A percentile compares a stretch with the other conserved stretches of the same genome.
Evolutionary conservation across 2,888 invertebrate species (phyloP).

Genomic region (Homarus gammarus): DNA sequence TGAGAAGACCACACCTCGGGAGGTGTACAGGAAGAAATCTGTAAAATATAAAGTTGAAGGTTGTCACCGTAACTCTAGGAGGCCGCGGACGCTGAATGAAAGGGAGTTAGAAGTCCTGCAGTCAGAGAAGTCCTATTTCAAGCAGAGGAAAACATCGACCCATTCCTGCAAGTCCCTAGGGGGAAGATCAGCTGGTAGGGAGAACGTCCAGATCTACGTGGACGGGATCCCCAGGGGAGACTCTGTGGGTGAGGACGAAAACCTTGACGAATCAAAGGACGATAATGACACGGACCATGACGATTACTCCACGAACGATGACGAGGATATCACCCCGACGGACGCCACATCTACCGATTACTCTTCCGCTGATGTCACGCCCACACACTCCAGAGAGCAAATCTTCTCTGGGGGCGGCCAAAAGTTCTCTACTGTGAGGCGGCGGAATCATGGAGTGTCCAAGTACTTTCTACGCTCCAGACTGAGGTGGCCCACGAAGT

Average conservation of each 20-base stretch:
- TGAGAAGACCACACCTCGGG: neutral
- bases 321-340: conserved; percentile 34
- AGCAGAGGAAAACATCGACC: neutral
- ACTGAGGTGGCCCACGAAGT: neutral
- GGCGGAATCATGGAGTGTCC: neutral
- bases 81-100: neutral
- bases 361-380: conserved; percentile 13
- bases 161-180: neutral
- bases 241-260: neutral
- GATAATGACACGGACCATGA: neutral
- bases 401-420: neutral
- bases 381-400: conserved; percentile 23
- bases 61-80: neutral
- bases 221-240: conserved; percentile 12
- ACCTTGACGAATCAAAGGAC: neutral
- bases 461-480: too few species aligned
- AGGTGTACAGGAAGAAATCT: neutral
- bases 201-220: neutral
- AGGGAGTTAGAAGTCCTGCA: neutral
- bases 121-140: neutral
- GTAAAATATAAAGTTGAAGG: neutral
- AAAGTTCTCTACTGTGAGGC: neutral
- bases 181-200: neutral
- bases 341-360: conserved; percentile 12
- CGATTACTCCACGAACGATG: neutral